These are phyloP conservation scores for Torymus auratus DNA, from an alignment of 2,888 invertebrate genomes.

Conservation along the genomic window DNA sequence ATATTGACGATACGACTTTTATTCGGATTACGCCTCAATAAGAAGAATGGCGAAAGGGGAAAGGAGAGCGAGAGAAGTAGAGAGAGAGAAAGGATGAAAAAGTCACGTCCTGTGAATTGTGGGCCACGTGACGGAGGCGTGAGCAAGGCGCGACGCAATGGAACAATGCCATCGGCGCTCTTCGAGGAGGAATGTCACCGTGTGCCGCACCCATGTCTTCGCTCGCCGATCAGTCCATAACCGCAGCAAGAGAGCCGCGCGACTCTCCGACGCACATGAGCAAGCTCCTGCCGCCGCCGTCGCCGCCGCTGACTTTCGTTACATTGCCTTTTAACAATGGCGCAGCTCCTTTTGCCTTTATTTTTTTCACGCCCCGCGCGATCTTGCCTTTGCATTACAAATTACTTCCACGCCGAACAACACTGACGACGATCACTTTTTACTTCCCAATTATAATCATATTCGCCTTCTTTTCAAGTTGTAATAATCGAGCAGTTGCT, in stretches of 20 bases:
- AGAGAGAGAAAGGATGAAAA: conserved; percentile 61
- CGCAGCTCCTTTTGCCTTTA: conserved; percentile 1
- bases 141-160: conserved; percentile 76
- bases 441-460: too few relatives aligned
- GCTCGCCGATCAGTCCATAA: conserved; percentile 60
- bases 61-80: background rate
- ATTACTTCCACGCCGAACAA: conserved; percentile 19
- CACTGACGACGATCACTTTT: too few relatives aligned
- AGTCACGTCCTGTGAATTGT: conserved; percentile 76
- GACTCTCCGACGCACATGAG: background rate
- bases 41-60: conserved; percentile 6
- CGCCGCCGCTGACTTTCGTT: background rate
- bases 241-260: conserved; percentile 9
- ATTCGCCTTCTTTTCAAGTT: too few relatives aligned
- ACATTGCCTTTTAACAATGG: conserved; percentile 24
- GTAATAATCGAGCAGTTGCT: too few relatives aligned
- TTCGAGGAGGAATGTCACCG: conserved; percentile 74
- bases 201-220: conserved; percentile 74
- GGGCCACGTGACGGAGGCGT: conserved; percentile 76
- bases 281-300: background rate
- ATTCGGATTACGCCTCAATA: conserved; percentile 10
- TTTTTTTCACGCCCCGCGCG: conserved; percentile 28
- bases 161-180: conserved; percentile 76
- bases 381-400: background rate
- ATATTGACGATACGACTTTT: background rate